phyloP scores from a whole-genome alignment of 2,113 vertebrate species.

The Megaleporinus macrocephalus region DNA sequence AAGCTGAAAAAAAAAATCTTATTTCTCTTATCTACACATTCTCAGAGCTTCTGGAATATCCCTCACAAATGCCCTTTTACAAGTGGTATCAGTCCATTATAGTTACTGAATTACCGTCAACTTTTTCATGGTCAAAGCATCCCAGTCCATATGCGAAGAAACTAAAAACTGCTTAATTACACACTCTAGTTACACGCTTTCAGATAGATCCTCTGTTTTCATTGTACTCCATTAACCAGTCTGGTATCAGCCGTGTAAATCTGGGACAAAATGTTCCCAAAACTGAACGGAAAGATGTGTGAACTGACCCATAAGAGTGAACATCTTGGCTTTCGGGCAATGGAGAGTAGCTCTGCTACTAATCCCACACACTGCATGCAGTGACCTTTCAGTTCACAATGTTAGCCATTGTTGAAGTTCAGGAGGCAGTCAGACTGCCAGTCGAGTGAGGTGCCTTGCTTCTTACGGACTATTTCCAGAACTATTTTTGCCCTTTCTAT shows the following conservation, averaged over 20 bases:
- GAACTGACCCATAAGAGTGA: constrained; percentile 27
- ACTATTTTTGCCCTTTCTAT: not conserved
- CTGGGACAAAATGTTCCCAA: constrained; percentile 22
- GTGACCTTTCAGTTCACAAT: constrained; percentile 66
- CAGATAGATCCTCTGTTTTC: not conserved
- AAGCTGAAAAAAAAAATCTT: not conserved
- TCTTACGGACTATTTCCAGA: not conserved
- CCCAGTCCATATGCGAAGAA: not conserved
- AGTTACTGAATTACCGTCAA: constrained; percentile 6
- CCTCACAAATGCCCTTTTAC: not conserved
- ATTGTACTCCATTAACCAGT: not conserved
- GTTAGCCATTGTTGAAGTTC: constrained; percentile 63
- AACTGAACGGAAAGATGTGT: not conserved
- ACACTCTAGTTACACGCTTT: constrained; percentile 9
- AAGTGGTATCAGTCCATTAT: not conserved
- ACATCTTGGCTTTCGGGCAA: constrained; percentile 44
- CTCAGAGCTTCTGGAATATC: not conserved
- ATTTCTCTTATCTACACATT: not conserved
- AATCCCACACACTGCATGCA: constrained; percentile 62
- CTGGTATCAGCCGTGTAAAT: not conserved
- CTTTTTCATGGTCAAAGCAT: constrained; percentile 8
- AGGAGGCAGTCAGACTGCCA: constrained; percentile 13
- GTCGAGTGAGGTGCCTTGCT: not conserved
- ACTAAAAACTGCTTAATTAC: not conserved
- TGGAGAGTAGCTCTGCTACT: constrained; percentile 57